Conservation (phyloP, 1,140 invertebrate species). For the Drosophila carrolli region DNA sequence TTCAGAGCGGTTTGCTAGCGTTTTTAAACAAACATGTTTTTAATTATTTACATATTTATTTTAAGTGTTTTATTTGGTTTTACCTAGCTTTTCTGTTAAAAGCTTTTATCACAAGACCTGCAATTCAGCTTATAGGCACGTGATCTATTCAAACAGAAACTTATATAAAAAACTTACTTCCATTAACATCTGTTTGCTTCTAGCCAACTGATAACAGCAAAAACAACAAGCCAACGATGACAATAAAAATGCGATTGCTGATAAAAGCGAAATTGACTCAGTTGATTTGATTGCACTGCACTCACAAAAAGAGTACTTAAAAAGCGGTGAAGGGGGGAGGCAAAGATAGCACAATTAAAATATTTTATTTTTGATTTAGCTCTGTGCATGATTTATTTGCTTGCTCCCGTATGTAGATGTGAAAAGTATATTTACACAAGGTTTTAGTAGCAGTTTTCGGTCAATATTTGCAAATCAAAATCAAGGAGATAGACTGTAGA, state of each 20-base stretch:
- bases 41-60: constrained; percentile 7
- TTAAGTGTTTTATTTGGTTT: background rate
- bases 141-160: constrained; percentile 24
- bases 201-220: constrained; percentile 21
- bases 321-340: background rate
- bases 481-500: constrained; percentile 21
- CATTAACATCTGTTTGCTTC: constrained; percentile 40
- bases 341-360: constrained; percentile 22
- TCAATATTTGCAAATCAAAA: constrained; percentile 41
- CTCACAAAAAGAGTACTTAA: background rate
- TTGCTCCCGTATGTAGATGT: constrained; percentile 14
- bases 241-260: constrained; percentile 26
- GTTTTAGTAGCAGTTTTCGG: constrained; percentile 37
- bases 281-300: constrained; percentile 32
- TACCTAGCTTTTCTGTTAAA: background rate
- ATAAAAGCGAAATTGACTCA: constrained; percentile 42
- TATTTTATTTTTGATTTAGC: constrained; percentile 15
- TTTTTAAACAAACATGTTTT: constrained; percentile 20
- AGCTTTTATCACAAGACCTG: constrained; percentile 9
- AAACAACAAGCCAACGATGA: constrained; percentile 28
- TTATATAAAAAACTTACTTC: constrained; percentile 35
- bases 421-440: constrained; percentile 41
- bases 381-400: constrained; percentile 31
- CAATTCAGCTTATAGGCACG: constrained; percentile 11
- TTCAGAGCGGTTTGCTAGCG: background rate